phyloP scores from a whole-genome alignment of 2,888 invertebrate species.

The Chydorus sphaericus region DNA sequence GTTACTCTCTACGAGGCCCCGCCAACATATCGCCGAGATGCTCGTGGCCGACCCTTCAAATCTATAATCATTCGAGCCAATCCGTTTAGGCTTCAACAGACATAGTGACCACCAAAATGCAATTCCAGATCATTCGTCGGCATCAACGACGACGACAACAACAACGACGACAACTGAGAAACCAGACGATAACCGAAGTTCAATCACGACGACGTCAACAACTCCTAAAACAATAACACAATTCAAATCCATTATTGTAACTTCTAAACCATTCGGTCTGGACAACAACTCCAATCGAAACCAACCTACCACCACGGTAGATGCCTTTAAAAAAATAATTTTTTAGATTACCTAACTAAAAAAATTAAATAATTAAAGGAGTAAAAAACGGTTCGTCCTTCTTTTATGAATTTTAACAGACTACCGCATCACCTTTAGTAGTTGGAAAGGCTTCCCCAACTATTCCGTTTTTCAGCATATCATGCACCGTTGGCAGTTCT shows the following conservation, averaged over 20 bases:
- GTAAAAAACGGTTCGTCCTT: too few relatives aligned
- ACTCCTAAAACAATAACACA: background rate
- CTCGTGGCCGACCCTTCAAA: constrained; percentile 10
- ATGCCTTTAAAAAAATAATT: too few relatives aligned
- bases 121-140: background rate
- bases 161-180: constrained; percentile 1
- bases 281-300: background rate
- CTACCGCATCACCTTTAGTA: constrained; percentile 3
- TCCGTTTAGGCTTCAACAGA: background rate
- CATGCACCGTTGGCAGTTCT: constrained; percentile 13
- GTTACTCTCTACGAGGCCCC: constrained; percentile 4
- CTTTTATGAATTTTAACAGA: too few relatives aligned
- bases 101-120: background rate
- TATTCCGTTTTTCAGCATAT: constrained; percentile 14
- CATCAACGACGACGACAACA: background rate
- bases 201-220: background rate
- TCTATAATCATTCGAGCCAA: constrained; percentile 7
- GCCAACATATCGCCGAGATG: constrained; percentile 3
- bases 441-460: constrained; percentile 9
- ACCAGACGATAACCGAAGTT: too few relatives aligned
- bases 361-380: too few relatives aligned
- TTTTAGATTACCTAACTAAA: too few relatives aligned
- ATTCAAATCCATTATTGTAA: background rate
- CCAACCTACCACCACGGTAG: constrained; percentile 2
- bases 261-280: constrained; percentile 9